Base-by-base conservation (phyloP, 2,797 vertebrate genomes). In the Babyrousa celebensis region DNA sequence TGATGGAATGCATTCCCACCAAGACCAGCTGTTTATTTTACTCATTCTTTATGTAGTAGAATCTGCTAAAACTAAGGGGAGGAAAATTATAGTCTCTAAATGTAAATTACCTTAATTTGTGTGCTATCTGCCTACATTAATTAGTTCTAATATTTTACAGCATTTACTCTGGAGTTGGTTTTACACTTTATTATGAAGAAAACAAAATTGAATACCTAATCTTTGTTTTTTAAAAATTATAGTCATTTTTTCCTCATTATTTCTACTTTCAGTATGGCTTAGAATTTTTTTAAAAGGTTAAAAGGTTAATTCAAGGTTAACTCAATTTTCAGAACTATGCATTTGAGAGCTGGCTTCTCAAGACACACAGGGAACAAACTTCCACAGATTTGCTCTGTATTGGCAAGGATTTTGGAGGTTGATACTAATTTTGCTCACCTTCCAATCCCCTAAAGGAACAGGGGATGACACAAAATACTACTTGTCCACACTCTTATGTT, bases 61-160 rank as follows among this genome's bases (percentile, higher is more conserved):
- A 84, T 86, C 78, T 68, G n/a, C 29, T 83, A 3, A 79, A 82
- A 84, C 65, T 89, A 70, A 48, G 15, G 48, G 9, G 14, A 88
- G 5, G 65, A 78, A 92, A 56, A 93, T 77, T 72, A 63, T 63
- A 56, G 21, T 62, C 12, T 95, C 29, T 72, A 93, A 94, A 72
- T 54, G 65, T 29, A 67, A 6, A 40, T 67, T 17, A 68, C 32
- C 74, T 96, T 48, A 70, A 20, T 74, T 70, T 83, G 25, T 65
- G 29, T 83, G 52, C 17, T 71, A 0, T 52, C 79, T 91, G 12
- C 20, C 29, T 63, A 84, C 75, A 78, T 14, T 63, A 88, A 88
- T 94, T 86, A 93, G 23, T 63, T 94, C 54, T 40, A n/a, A 82
- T 83, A 60, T 48, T 86, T 82, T 96, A n/a, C 32, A n/a, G 18